These are phyloP conservation scores for Pipistrellus kuhlii DNA, from an alignment of 2,797 vertebrate genomes.

Conservation along the genomic window DNA sequence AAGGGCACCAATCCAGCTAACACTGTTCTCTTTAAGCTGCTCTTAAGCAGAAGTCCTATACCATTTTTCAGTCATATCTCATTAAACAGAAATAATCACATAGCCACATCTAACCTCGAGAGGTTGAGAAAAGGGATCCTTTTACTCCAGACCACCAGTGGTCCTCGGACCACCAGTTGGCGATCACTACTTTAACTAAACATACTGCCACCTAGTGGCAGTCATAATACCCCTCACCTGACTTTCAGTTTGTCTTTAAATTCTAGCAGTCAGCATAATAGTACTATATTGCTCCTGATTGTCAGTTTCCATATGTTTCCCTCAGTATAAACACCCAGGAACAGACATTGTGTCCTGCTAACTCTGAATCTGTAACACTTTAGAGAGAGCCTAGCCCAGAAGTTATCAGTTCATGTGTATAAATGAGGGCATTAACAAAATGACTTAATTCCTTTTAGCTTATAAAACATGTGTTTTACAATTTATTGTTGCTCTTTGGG, in stretches of 20 bases:
- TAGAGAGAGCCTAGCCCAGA: neutral
- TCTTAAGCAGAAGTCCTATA: conserved; percentile 3
- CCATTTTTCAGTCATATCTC: neutral
- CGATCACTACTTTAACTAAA: neutral
- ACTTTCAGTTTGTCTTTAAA: conserved; percentile 27
- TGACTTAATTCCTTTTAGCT: conserved; percentile 37
- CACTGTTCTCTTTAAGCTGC: conserved; percentile 12
- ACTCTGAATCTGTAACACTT: conserved; percentile 7
- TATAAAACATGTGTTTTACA: neutral
- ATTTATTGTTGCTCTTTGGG: conserved; percentile 29
- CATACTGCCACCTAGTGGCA: neutral
- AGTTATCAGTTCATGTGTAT: conserved; percentile 27
- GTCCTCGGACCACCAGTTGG: no score
- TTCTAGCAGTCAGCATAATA: neutral
- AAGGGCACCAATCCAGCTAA: neutral
- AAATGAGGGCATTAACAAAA: conserved; percentile 17
- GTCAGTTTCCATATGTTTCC: neutral
- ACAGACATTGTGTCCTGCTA: conserved; percentile 1
- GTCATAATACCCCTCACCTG: neutral
- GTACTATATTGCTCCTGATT: conserved; percentile 30
- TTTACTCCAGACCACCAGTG: neutral
- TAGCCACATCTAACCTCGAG: neutral
- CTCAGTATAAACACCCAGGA: neutral
- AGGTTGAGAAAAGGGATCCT: conserved; percentile 17
- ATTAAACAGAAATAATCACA: neutral